These are phyloP conservation scores for Microcebus ravelobensis DNA, from an alignment of 2,113 vertebrate genomes.

Conservation along the genomic window DNA sequence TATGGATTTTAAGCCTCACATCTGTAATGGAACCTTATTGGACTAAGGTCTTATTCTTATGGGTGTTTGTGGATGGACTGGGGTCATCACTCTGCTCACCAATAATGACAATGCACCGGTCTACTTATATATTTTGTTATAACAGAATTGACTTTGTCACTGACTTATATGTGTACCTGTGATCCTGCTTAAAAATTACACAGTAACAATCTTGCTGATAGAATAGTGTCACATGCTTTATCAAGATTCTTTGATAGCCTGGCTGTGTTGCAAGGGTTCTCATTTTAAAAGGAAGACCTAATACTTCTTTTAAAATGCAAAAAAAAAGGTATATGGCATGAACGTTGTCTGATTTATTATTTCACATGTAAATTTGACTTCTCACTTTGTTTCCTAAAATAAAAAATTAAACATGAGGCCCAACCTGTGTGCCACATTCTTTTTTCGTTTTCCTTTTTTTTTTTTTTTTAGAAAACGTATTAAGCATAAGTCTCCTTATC, in stretches of 20 bases:
- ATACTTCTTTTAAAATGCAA: neutral
- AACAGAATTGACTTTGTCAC: neutral
- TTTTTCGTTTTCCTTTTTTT: neutral
- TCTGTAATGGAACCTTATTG: neutral
- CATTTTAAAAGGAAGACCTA: neutral
- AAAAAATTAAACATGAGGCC: neutral
- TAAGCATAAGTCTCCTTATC: neutral
- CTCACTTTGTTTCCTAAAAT: neutral
- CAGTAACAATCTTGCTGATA: neutral
- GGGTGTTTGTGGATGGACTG: neutral
- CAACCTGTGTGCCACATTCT: neutral
- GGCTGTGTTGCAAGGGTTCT: neutral
- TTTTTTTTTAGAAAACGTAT: neutral
- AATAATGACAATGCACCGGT: neutral
- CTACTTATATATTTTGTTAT: neutral
- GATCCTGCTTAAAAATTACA: too few relatives aligned
- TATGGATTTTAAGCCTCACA: neutral
- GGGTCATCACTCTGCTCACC: fast-evolving
- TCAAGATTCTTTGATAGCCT: neutral
- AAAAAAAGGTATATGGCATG: neutral
- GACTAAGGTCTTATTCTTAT: neutral
- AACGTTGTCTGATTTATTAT: neutral
- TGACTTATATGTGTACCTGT: neutral
- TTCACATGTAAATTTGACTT: neutral
- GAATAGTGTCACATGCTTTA: neutral